Evolutionary conservation across 2,797 vertebrate genomes (phyloP).

Genomic region (Sebastes wilsoni): DNA sequence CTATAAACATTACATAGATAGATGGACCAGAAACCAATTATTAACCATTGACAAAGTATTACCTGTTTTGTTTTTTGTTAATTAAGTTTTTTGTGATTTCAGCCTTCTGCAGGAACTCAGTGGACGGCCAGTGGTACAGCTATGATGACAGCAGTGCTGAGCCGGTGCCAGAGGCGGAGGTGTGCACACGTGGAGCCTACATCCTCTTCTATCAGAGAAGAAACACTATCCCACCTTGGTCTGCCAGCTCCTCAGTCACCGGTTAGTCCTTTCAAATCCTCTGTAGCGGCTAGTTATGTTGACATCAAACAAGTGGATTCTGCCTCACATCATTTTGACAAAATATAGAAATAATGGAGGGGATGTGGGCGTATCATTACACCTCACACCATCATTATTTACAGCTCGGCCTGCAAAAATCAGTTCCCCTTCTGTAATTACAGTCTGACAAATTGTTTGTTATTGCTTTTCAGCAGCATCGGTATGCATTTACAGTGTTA

Average conservation of each 20-base stretch:
- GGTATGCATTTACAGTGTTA: not conserved
- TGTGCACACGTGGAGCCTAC: constrained; percentile 92
- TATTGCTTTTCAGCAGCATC: not conserved
- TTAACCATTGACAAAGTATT: too few species aligned
- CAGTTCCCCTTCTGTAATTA: not conserved
- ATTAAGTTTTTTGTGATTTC: not conserved
- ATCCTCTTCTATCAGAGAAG: constrained; percentile 96
- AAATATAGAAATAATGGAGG: not conserved
- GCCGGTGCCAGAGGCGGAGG: constrained; percentile 84
- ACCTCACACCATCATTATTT: not conserved
- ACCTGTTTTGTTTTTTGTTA: too few species aligned
- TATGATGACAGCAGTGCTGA: constrained; percentile 92
- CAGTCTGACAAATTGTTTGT: not conserved
- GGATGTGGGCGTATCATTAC: not conserved
- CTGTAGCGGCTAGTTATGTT: not conserved
- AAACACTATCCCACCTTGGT: constrained; percentile 88
- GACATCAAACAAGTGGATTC: not conserved
- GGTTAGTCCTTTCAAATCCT: constrained; percentile 76
- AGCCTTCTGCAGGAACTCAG: constrained; percentile 94
- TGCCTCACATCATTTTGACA: not conserved
- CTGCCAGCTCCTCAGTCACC: constrained; percentile 85
- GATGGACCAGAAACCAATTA: too few species aligned
- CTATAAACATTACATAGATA: too few species aligned
- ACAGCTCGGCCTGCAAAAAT: not conserved
- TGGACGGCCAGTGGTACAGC: constrained; percentile 93